These are phyloP conservation scores for Dioctria rufipes DNA, from an alignment of 2,888 invertebrate species.

Conservation along the genomic window DNA sequence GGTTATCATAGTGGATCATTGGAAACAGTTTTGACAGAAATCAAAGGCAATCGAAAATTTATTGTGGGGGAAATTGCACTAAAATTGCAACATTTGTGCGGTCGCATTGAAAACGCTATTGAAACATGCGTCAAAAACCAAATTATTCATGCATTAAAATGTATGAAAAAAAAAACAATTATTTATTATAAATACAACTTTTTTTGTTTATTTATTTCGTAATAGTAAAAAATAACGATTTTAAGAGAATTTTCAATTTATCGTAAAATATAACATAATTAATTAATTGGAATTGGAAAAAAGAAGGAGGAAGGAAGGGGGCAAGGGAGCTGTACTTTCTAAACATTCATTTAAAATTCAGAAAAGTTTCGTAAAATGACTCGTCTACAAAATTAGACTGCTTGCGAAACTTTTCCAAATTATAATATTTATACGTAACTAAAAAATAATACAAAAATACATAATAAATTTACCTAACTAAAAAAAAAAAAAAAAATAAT, in stretches of 20 bases:
- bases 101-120: too few species aligned
- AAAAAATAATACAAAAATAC: constrained; percentile 38
- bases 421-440: neutral
- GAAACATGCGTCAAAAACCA: too few species aligned
- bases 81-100: too few species aligned
- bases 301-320: neutral
- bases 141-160: too few species aligned
- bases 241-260: constrained; percentile 9
- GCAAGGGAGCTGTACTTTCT: neutral
- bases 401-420: constrained; percentile 50
- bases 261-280: constrained; percentile 41
- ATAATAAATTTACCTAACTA: constrained; percentile 7
- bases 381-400: constrained; percentile 49
- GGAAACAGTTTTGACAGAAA: too few species aligned
- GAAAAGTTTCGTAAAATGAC: constrained; percentile 48
- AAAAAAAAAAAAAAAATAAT: neutral
- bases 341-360: constrained; percentile 35
- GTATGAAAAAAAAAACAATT: constrained; percentile 1
- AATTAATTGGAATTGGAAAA: neutral
- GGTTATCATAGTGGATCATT: too few species aligned
- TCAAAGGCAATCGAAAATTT: too few species aligned
- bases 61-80: too few species aligned
- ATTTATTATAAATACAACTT: constrained; percentile 45
- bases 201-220: constrained; percentile 30
- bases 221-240: constrained; percentile 51